A percentile compares a stretch with the other conserved stretches of the same genome.
Evolutionary conservation across 2,888 invertebrate genomes (phyloP).

Genomic region (Branchinecta sandiegonensis): DNA sequence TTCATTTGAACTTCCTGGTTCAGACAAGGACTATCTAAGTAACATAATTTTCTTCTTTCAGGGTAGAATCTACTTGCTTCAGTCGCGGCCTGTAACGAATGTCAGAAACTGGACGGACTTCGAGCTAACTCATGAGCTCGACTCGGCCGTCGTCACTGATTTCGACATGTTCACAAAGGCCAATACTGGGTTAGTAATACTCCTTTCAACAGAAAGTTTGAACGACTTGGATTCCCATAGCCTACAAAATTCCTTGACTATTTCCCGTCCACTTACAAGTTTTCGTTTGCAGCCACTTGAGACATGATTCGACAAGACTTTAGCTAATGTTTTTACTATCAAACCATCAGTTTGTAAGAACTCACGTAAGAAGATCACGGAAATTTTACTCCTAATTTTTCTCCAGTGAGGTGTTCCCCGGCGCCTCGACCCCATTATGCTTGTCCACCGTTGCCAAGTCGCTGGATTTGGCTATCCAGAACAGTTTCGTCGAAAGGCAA

Average conservation of each 20-base stretch:
- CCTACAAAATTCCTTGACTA: slow-evolving; percentile 12
- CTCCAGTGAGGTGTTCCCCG: slow-evolving; percentile 48
- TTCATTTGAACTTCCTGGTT: slow-evolving; percentile 17
- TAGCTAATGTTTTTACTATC: no score
- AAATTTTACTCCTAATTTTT: neutral
- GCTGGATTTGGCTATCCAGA: slow-evolving; percentile 33
- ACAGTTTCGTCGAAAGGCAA: slow-evolving; percentile 24
- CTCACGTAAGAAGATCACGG: no score
- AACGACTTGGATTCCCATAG: neutral
- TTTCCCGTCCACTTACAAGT: no score
- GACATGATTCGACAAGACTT: no score
- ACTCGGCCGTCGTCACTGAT: slow-evolving; percentile 48
- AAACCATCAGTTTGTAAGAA: no score
- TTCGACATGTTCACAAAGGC: slow-evolving; percentile 52
- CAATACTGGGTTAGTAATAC: slow-evolving; percentile 52
- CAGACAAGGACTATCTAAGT: neutral
- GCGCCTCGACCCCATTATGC: slow-evolving; percentile 44
- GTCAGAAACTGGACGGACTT: slow-evolving; percentile 57
- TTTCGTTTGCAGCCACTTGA: no score
- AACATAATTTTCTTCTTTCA: slow-evolving; percentile 31
- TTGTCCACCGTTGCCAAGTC: slow-evolving; percentile 34
- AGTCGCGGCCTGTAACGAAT: slow-evolving; percentile 63
- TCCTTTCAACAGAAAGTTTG: neutral
- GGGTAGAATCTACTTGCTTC: slow-evolving; percentile 48
- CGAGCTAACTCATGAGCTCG: slow-evolving; percentile 62